Conservation (phyloP, 2,888 invertebrate species). For the Pandemis corylana region DNA sequence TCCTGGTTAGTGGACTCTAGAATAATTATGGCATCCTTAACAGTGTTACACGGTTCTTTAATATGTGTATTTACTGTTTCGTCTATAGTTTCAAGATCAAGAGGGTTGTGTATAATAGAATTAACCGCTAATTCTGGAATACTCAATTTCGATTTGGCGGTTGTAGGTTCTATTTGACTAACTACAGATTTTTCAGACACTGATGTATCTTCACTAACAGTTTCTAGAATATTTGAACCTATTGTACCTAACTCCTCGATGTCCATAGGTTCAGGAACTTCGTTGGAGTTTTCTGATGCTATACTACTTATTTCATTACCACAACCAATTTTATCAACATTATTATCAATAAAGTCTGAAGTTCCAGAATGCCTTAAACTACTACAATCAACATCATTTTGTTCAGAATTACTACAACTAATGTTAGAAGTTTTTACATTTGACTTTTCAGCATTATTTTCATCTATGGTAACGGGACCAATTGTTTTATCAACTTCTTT, state of each 20-base stretch:
- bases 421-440: not conserved
- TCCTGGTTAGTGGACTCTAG: not conserved
- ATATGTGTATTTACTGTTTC: not conserved
- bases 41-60: constrained; percentile 11
- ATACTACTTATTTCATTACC: constrained; percentile 28
- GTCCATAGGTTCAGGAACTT: constrained; percentile 27
- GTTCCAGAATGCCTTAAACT: not conserved
- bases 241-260: constrained; percentile 19
- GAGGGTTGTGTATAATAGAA: not conserved
- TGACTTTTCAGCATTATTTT: constrained; percentile 1
- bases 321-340: constrained; percentile 31
- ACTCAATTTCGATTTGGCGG: not conserved
- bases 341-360: constrained; percentile 18
- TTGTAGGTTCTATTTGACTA: constrained; percentile 5
- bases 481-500: not conserved
- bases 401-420: constrained; percentile 40
- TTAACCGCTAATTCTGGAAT: constrained; percentile 15
- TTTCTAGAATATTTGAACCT: constrained; percentile 7
- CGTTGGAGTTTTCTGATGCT: not conserved
- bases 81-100: not conserved
- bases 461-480: not conserved
- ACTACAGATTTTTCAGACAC: not conserved
- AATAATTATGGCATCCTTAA: constrained; percentile 19
- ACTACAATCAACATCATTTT: constrained; percentile 23
- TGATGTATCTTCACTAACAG: not conserved